phyloP scores from a whole-genome alignment of 1,140 invertebrate genomes.

The Centruroides vittatus region DNA sequence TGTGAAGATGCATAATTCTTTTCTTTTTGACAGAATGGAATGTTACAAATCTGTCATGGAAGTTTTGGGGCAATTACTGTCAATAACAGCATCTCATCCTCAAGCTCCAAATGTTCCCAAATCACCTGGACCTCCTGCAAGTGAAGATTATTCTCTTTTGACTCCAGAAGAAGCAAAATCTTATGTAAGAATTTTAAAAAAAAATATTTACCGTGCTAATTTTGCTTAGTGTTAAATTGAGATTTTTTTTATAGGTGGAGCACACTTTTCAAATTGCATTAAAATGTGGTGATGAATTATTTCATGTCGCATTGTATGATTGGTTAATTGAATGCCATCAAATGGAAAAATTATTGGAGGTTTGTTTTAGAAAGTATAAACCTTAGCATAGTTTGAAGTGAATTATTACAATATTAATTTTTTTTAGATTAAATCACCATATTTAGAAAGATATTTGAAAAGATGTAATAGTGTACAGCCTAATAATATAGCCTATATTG shows the following conservation, averaged over 20 bases:
- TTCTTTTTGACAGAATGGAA: constrained; percentile 46
- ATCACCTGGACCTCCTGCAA: constrained; percentile 30
- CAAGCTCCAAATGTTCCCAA: constrained; percentile 33
- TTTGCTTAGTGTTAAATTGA: too few relatives aligned
- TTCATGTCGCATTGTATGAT: constrained; percentile 81
- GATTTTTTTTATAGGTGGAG: constrained; percentile 23
- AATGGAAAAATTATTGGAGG: constrained; percentile 57
- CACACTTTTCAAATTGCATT: constrained; percentile 33
- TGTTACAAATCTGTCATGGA: constrained; percentile 74
- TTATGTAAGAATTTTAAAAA: constrained; percentile 1
- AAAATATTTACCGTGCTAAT: too few relatives aligned
- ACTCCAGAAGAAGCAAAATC: constrained; percentile 18
- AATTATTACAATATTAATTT: not conserved
- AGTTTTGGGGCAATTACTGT: constrained; percentile 62
- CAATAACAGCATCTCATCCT: constrained; percentile 38
- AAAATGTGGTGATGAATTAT: constrained; percentile 58
- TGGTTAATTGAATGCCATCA: constrained; percentile 76
- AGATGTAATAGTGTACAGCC: constrained; percentile 33
- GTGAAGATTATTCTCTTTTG: constrained; percentile 23
- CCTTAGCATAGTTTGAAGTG: too few relatives aligned
- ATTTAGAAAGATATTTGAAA: constrained; percentile 63
- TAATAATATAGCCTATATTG: constrained; percentile 44
- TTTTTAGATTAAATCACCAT: constrained; percentile 44
- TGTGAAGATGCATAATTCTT: not conserved
- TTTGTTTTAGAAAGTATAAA: constrained; percentile 28